Conservation (phyloP, 2,888 invertebrate genomes). For the Crossocerus cetratus region DNA sequence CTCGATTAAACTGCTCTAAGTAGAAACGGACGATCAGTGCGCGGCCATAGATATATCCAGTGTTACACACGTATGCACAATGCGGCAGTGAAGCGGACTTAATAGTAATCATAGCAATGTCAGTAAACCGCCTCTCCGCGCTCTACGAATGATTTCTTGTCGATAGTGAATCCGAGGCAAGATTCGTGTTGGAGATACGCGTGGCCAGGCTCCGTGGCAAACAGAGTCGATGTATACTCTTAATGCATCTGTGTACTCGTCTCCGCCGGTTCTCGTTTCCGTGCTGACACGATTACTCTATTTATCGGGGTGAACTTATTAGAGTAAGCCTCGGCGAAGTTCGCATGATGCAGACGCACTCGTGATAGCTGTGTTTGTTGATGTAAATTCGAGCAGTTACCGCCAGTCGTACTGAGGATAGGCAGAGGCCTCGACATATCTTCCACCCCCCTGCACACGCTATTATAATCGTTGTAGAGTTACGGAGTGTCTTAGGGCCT, state of each 20-base stretch:
- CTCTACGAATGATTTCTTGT: not conserved
- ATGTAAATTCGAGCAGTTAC: conserved; percentile 52
- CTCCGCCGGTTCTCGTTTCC: conserved; percentile 25
- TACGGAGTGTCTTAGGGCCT: too few relatives aligned
- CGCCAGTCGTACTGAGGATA: conserved; percentile 41
- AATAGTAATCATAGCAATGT: too few relatives aligned
- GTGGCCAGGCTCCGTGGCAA: not conserved
- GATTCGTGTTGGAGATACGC: not conserved
- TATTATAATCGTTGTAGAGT: too few relatives aligned
- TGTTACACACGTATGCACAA: too few relatives aligned
- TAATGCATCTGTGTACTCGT: not conserved
- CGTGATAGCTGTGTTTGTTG: conserved; percentile 53
- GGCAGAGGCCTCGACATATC: too few relatives aligned
- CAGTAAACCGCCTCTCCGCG: too few relatives aligned
- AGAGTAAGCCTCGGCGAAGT: conserved; percentile 13
- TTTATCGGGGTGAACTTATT: conserved; percentile 51
- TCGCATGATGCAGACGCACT: conserved; percentile 45
- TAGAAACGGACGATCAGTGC: too few relatives aligned
- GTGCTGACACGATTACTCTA: conserved; percentile 44
- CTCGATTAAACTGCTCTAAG: too few relatives aligned
- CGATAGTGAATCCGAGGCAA: not conserved
- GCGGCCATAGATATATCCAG: too few relatives aligned
- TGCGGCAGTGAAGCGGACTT: too few relatives aligned
- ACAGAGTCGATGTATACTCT: not conserved
- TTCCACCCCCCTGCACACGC: too few relatives aligned